A percentile compares a stretch with the other conserved stretches of the same genome.
Conservation (phyloP, 2,888 invertebrate species). For the Galerucella calmariensis region DNA sequence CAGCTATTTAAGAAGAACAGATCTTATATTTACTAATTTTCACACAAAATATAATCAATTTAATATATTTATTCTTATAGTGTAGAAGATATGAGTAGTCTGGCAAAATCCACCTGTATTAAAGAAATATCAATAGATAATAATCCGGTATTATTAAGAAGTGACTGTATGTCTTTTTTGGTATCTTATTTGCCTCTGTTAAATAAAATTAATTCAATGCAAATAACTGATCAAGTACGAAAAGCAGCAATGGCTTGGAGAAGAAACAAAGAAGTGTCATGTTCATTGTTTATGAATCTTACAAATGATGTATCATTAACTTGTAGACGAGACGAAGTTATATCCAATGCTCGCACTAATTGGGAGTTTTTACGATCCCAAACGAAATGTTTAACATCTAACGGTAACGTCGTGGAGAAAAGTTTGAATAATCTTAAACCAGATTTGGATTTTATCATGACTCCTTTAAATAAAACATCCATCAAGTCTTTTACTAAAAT, state of each 20-base stretch:
- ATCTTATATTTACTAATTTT: no score
- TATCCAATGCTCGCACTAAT: slow-evolving; percentile 87
- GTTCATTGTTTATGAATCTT: slow-evolving; percentile 74
- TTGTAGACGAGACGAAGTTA: slow-evolving; percentile 83
- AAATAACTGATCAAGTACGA: slow-evolving; percentile 79
- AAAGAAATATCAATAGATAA: slow-evolving; percentile 88
- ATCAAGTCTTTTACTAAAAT: slow-evolving; percentile 51
- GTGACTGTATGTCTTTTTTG: slow-evolving; percentile 84
- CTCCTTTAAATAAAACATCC: slow-evolving; percentile 57
- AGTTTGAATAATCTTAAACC: slow-evolving; percentile 59
- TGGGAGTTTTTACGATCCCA: slow-evolving; percentile 82
- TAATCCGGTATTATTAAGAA: slow-evolving; percentile 83
- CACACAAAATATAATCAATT: no score
- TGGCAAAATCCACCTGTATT: slow-evolving; percentile 81
- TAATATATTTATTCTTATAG: slow-evolving; percentile 56
- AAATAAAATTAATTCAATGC: slow-evolving; percentile 79
- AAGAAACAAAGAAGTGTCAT: slow-evolving; percentile 79
- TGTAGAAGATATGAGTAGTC: slow-evolving; percentile 86
- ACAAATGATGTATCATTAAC: slow-evolving; percentile 69
- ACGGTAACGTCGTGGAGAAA: slow-evolving; percentile 56
- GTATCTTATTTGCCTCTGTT: slow-evolving; percentile 84
- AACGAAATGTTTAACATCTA: slow-evolving; percentile 70
- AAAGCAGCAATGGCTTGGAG: slow-evolving; percentile 85
- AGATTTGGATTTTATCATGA: slow-evolving; percentile 63
- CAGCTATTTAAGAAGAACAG: no score